phyloP scores from a whole-genome alignment of 1,140 invertebrate species.

The Musca domestica region DNA sequence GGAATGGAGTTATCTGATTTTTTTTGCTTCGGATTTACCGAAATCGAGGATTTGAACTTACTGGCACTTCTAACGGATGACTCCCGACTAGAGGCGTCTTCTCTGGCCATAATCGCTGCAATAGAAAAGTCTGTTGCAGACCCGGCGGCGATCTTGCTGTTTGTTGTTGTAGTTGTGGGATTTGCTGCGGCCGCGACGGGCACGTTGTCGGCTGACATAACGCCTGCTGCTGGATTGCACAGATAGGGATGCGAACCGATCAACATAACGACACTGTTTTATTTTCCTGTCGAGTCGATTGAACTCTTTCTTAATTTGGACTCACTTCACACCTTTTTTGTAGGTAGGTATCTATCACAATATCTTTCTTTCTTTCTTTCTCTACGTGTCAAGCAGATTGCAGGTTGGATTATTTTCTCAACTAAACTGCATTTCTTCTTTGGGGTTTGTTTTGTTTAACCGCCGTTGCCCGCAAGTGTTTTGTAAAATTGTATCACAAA shows the following conservation, averaged over 20 bases:
- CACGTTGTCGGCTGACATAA: not conserved
- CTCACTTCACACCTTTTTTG: not conserved
- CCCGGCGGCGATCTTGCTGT: conserved; percentile 50
- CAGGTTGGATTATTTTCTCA: not conserved
- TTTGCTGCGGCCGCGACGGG: conserved; percentile 24
- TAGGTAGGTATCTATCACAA: too few relatives aligned
- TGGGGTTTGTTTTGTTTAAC: not conserved
- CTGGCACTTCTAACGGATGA: conserved; percentile 52
- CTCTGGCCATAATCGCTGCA: conserved; percentile 84
- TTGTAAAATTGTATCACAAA: not conserved
- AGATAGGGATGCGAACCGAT: conserved; percentile 52
- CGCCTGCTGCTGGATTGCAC: conserved; percentile 41
- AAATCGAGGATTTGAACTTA: conserved; percentile 30
- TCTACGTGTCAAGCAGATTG: not conserved
- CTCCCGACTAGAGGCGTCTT: conserved; percentile 60
- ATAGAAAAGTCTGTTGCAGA: conserved; percentile 88
- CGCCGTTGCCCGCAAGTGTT: not conserved
- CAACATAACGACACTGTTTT: conserved; percentile 39
- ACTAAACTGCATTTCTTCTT: conserved; percentile 1
- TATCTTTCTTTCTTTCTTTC: not conserved
- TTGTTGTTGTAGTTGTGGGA: conserved; percentile 38
- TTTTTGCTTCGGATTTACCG: not conserved
- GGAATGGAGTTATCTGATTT: not conserved
- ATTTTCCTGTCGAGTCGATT: not conserved
- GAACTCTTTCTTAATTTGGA: not conserved